A percentile compares a stretch with the other conserved stretches of the same genome.
phyloP scores from a whole-genome alignment of 2,888 invertebrate genomes.

The Hyposoter didymator region DNA sequence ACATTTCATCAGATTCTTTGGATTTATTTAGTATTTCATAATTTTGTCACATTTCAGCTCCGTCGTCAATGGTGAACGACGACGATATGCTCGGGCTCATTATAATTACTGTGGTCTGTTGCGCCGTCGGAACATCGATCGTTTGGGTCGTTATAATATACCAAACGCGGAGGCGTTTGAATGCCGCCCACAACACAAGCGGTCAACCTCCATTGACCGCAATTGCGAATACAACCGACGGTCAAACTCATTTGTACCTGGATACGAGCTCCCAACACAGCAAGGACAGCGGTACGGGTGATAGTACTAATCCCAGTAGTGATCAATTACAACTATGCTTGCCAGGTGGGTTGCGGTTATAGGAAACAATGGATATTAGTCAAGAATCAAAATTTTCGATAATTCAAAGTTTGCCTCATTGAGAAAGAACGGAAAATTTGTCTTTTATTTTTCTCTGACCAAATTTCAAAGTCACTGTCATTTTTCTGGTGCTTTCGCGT shows the following conservation, averaged over 20 bases:
- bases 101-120: slow-evolving; percentile 95
- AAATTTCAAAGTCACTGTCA: neutral
- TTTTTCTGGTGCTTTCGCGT: neutral
- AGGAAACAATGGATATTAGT: slow-evolving; percentile 15
- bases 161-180: slow-evolving; percentile 90
- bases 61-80: slow-evolving; percentile 87
- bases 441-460: neutral
- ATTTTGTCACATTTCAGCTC: slow-evolving; percentile 76
- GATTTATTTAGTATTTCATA: too few relatives aligned
- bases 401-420: slow-evolving; percentile 1
- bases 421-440: neutral
- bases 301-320: slow-evolving; percentile 91
- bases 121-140: slow-evolving; percentile 95
- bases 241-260: slow-evolving; percentile 84
- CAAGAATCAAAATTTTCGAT: neutral
- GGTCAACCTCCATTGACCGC: slow-evolving; percentile 84
- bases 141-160: slow-evolving; percentile 97
- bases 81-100: slow-evolving; percentile 94
- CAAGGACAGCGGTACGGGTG: slow-evolving; percentile 93
- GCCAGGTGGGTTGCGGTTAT: slow-evolving; percentile 76
- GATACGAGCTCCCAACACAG: slow-evolving; percentile 91
- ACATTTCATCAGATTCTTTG: neutral
- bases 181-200: slow-evolving; percentile 85
- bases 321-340: slow-evolving; percentile 85
- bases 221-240: slow-evolving; percentile 71